These are phyloP conservation scores for Macropus fuliginosus DNA, from an alignment of 2,797 vertebrate species.

Conservation along the genomic window DNA sequence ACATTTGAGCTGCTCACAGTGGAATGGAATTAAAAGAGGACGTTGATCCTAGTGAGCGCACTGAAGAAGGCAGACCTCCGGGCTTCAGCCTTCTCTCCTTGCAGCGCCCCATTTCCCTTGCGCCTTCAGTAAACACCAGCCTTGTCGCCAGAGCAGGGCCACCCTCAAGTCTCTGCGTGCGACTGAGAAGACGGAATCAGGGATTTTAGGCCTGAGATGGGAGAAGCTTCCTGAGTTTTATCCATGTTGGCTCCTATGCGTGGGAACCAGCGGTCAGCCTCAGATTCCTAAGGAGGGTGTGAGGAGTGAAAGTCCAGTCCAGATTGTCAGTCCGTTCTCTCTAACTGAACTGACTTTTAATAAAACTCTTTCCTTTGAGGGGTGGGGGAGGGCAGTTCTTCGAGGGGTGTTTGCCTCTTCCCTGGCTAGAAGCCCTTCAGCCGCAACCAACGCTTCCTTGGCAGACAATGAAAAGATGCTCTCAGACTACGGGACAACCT, in stretches of 20 bases:
- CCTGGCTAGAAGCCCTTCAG: constrained; percentile 27
- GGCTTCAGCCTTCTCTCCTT: no score
- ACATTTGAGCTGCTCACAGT: background rate
- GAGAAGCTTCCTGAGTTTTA: constrained; percentile 21
- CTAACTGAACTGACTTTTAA: background rate
- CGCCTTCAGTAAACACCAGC: background rate
- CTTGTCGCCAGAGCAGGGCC: background rate
- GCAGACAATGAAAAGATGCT: constrained; percentile 94
- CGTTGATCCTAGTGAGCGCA: background rate
- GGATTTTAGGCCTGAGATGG: background rate
- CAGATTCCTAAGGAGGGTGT: constrained; percentile 27
- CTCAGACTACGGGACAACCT: constrained; percentile 92
- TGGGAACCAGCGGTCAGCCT: background rate
- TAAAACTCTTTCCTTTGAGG: background rate
- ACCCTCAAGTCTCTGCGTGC: background rate
- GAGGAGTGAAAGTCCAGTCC: background rate
- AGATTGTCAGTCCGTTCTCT: background rate
- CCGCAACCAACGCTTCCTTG: constrained; percentile 53
- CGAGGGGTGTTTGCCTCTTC: constrained; percentile 17
- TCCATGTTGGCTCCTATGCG: constrained; percentile 27
- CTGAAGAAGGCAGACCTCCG: background rate
- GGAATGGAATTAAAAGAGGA: background rate
- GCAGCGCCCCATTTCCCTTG: background rate
- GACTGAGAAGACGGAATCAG: background rate
- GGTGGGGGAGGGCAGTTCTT: background rate